phyloP scores from a whole-genome alignment of 2,888 invertebrate species.

The Stenodera caucasica region DNA sequence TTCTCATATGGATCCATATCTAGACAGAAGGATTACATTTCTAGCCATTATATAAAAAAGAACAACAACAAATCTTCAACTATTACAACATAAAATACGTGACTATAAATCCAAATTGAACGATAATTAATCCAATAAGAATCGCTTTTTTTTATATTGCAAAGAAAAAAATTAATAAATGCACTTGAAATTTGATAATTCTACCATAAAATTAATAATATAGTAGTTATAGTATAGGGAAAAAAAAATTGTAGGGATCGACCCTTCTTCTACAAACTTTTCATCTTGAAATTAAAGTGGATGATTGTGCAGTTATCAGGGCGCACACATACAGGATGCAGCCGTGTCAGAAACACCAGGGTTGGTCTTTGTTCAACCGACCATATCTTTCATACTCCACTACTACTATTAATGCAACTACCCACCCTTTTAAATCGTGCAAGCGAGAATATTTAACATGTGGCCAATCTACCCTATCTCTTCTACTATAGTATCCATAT shows the following conservation, averaged over 20 bases:
- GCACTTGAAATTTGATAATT: conserved; percentile 2
- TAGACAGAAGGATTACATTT: conserved; percentile 18
- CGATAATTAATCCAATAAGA: conserved; percentile 1
- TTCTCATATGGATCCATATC: conserved; percentile 30
- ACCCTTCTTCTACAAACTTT: conserved; percentile 14
- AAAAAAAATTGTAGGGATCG: conserved; percentile 1
- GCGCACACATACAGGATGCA: conserved; percentile 1
- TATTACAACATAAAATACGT: background rate
- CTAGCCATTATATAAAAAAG: background rate
- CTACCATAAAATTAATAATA: conserved; percentile 5
- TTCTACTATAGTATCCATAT: background rate
- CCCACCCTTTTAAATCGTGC: background rate
- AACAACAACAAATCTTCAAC: background rate
- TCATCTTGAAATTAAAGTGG: conserved; percentile 25
- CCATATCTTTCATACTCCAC: background rate
- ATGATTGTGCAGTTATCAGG: conserved; percentile 27
- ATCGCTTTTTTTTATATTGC: too few species aligned
- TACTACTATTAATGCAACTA: background rate
- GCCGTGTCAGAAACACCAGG: conserved; percentile 23
- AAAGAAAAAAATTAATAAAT: too few species aligned
- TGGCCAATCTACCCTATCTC: background rate
- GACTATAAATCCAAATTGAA: background rate
- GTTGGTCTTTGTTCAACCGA: conserved; percentile 6
- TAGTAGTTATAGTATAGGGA: background rate
- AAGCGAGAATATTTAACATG: conserved; percentile 6